Base-by-base conservation (phyloP, 64 coral and sea anemone species). In the Montipora cactus region DNA sequence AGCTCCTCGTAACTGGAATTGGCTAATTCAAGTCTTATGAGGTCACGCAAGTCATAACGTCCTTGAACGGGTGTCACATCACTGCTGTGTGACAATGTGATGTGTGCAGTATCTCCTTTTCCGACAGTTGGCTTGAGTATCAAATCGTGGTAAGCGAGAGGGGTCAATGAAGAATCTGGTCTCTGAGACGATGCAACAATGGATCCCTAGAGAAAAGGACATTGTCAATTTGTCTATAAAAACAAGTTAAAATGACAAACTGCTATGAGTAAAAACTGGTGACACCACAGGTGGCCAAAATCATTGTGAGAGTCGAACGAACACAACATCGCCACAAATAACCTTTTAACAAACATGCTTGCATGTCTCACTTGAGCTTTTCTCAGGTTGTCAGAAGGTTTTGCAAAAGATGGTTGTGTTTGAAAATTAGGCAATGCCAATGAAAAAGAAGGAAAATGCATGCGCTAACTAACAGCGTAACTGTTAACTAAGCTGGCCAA, bases 31-130 rank as follows among this genome's bases (percentile, higher is more conserved):
- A 53, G 68, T 22, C 50, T 74, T 20, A 91, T 21, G 46, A 91
- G 44, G 15, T 73, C 76, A 71, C 79, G 9, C 16, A 91, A 21
- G 21, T 91, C 89, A 73, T 74, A 57, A 14, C 52, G 78, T 67
- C 77, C 89, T 91, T 91, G 89, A 6, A 91, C 78, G 28, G 89
- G 47, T 52, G 12, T 83, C 11, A 71, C 7, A 59, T 91, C 68
- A 72, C n/a, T 71, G 53, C 46, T 64, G 1, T 9, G 14, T 47
- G 77, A 79, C 49, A 91, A 47, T 0, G 89, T 91, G 20, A 82
- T 59, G 71, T 91, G 89, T 13, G 79, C 79, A 55, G 76, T 83
- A 8, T 79, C 89, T 86, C 82, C 82, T 20, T 71, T 47, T 10
- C 82, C 82, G 13, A 86, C 4, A 70, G 68, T 58, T 81, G 62